A percentile compares a stretch with the other conserved stretches of the same genome.
phyloP scores from a whole-genome alignment of 2,797 vertebrate genomes.

The Brotula barbata region DNA sequence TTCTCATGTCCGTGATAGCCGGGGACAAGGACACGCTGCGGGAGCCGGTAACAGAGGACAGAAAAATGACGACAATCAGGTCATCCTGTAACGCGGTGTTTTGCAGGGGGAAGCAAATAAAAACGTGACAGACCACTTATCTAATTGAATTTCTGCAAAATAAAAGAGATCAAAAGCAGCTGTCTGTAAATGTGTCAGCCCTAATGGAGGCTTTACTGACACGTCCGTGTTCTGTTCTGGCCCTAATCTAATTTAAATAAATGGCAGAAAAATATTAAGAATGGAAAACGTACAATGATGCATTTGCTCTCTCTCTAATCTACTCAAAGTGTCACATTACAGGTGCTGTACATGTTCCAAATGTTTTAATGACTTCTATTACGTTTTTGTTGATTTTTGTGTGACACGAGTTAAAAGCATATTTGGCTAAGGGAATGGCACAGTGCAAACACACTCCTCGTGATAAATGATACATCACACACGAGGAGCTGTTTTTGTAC shows the following conservation, averaged over 20 bases:
- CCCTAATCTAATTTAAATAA: conserved; percentile 64
- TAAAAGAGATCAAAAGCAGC: conserved; percentile 73
- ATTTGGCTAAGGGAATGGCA: conserved; percentile 4
- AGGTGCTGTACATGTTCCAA: conserved; percentile 41
- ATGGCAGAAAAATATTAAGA: conserved; percentile 53
- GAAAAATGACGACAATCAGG: conserved; percentile 19
- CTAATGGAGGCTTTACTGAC: conserved; percentile 71
- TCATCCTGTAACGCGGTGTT: conserved; percentile 15
- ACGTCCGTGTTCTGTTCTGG: conserved; percentile 74
- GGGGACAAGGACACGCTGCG: too few relatives aligned
- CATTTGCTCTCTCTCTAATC: conserved; percentile 49
- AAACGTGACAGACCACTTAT: conserved; percentile 63
- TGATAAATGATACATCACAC: conserved; percentile 2
- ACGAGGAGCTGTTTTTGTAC: conserved; percentile 1
- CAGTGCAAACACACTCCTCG: background rate
- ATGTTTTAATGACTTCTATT: conserved; percentile 48
- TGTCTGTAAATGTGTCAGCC: conserved; percentile 72
- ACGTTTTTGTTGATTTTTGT: conserved; percentile 38
- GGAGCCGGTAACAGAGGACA: conserved; percentile 14
- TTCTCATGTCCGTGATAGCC: too few relatives aligned
- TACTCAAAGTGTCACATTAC: conserved; percentile 46
- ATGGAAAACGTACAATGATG: conserved; percentile 70
- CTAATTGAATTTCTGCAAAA: conserved; percentile 68
- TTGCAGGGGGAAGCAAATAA: conserved; percentile 22
- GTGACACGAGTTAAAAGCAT: conserved; percentile 8